Percentiles rank a stretch among this genome's conserved stretches.
These are phyloP conservation scores for Prionailurus viverrinus DNA, from an alignment of 2,113 vertebrate genomes.

Conservation along the genomic window DNA sequence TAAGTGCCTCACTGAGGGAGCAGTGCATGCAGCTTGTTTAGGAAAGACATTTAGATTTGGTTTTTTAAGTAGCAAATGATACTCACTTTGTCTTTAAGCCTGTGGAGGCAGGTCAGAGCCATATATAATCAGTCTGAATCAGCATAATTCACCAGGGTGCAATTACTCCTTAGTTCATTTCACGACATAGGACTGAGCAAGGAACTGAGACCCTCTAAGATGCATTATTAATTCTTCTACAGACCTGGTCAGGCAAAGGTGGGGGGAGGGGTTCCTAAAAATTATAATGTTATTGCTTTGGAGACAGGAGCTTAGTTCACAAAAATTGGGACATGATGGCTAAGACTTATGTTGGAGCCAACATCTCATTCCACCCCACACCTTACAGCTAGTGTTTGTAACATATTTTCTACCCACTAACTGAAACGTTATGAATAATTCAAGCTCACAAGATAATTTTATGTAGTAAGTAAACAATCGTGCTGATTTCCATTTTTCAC, in stretches of 20 bases:
- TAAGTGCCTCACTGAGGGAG: neutral
- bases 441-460: conserved; percentile 1
- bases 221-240: neutral
- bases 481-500: neutral
- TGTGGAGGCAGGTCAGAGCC: neutral
- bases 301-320: neutral
- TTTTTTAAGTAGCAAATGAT: neutral
- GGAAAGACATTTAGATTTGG: neutral
- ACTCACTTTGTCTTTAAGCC: neutral
- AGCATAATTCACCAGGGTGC: neutral
- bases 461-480: neutral
- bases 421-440: neutral
- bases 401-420: neutral
- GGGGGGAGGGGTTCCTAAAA: neutral
- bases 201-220: neutral
- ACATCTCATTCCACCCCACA: neutral
- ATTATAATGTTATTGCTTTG: neutral
- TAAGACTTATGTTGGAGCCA: neutral
- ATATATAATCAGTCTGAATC: neutral
- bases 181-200: neutral
- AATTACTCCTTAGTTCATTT: neutral
- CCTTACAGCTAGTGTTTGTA: neutral
- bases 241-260: neutral
- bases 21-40: neutral
- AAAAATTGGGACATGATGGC: neutral